These are phyloP conservation scores for Rostratula benghalensis DNA, from an alignment of 2,113 vertebrate genomes.

Conservation along the genomic window DNA sequence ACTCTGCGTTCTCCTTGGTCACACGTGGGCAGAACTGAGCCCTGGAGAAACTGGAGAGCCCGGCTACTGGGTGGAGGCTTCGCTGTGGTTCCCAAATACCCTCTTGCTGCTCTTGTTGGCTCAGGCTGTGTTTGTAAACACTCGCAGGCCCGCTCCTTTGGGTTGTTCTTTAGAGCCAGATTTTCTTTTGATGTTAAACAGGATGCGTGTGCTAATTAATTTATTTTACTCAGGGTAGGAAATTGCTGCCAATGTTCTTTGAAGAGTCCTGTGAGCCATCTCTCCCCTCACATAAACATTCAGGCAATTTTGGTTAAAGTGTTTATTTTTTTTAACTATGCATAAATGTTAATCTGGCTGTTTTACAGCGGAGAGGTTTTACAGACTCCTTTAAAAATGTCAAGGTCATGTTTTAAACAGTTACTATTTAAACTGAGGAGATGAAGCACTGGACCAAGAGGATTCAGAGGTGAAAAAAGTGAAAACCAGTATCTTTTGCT, in stretches of 20 bases:
- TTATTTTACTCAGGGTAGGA: conserved; percentile 40
- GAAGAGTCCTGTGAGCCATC: conserved; percentile 23
- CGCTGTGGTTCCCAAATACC: not conserved
- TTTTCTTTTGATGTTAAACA: conserved; percentile 62
- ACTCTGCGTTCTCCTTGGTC: not conserved
- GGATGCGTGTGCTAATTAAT: conserved; percentile 61
- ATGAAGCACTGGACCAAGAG: not conserved
- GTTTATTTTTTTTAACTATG: conserved; percentile 42
- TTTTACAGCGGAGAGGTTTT: conserved; percentile 21
- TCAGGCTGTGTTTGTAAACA: conserved; percentile 55
- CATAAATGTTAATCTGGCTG: conserved; percentile 47
- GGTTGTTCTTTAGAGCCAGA: conserved; percentile 38
- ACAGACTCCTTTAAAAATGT: conserved; percentile 39
- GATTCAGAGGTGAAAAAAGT: not conserved
- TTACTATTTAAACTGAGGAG: conserved; percentile 17
- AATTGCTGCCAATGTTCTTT: conserved; percentile 44
- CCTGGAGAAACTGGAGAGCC: not conserved
- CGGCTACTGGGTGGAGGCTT: not conserved
- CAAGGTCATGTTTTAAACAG: conserved; percentile 39
- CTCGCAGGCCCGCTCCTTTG: not conserved
- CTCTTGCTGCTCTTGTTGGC: not conserved
- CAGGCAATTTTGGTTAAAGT: conserved; percentile 55
- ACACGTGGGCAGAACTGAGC: not conserved
- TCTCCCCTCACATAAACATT: conserved; percentile 41
- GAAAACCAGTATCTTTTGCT: not conserved